Evolutionary conservation across 2,888 invertebrate species (phyloP).

Genomic region (Theodoxus fluviatilis): DNA sequence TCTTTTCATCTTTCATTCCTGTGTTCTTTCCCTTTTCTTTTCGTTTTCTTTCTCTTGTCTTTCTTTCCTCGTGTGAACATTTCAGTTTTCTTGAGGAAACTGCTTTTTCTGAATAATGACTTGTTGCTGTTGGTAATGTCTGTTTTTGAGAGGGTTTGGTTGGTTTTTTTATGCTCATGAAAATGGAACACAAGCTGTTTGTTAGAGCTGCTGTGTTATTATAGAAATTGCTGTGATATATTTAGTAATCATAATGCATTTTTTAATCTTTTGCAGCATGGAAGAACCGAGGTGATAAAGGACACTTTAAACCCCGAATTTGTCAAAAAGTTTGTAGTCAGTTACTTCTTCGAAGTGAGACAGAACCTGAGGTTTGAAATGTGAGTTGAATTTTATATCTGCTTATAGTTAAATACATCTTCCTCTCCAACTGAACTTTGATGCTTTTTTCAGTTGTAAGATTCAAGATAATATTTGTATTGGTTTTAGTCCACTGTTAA

Average conservation of each 20-base stretch:
- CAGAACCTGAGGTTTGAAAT: conserved; percentile 60
- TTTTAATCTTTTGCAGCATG: no score
- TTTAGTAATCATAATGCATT: no score
- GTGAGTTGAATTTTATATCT: conserved; percentile 37
- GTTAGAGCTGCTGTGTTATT: no score
- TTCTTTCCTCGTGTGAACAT: no score
- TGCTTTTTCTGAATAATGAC: background rate
- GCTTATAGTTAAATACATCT: background rate
- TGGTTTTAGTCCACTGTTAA: no score
- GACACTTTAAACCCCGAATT: conserved; percentile 70
- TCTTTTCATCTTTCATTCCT: background rate
- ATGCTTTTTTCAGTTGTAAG: no score
- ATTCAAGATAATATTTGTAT: no score
- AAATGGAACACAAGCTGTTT: background rate
- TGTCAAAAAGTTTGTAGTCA: conserved; percentile 62
- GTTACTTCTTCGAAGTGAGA: conserved; percentile 59
- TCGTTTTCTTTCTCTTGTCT: no score
- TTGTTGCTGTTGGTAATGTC: background rate
- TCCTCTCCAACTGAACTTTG: background rate
- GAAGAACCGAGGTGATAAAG: conserved; percentile 69
- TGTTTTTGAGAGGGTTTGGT: background rate
- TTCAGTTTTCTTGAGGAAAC: no score
- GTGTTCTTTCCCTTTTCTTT: no score
- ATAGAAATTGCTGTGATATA: no score
- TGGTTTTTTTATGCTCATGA: background rate